Conservation (phyloP, 1,140 invertebrate genomes). For the Dolichoris vasculosae region DNA sequence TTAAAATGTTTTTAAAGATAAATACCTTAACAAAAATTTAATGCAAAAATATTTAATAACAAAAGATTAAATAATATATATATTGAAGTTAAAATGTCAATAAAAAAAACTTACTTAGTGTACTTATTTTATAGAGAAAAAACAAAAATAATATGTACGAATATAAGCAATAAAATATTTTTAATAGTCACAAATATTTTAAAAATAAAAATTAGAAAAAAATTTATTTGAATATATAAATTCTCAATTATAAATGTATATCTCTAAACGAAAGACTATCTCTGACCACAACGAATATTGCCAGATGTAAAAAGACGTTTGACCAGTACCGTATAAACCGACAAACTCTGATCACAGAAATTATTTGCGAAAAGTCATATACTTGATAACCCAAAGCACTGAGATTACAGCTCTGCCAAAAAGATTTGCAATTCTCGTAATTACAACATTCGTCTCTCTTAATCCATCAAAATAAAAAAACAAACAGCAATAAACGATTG, state of each 20-base stretch:
- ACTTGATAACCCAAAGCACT: constrained; percentile 44
- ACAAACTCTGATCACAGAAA: constrained; percentile 40
- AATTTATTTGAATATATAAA: not conserved
- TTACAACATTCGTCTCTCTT: constrained; percentile 11
- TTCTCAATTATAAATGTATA: not conserved
- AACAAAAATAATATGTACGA: not conserved
- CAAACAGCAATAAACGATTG: not conserved
- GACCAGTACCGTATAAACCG: constrained; percentile 12
- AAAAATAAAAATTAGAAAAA: not conserved
- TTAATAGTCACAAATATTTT: not conserved
- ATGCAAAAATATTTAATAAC: no score
- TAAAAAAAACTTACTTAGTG: no score
- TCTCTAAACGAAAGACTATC: not conserved
- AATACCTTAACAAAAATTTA: no score
- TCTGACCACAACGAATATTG: not conserved
- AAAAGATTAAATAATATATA: no score
- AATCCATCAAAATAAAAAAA: constrained; percentile 2
- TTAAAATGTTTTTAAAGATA: not conserved
- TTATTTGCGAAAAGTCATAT: constrained; percentile 40
- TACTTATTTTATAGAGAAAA: not conserved
- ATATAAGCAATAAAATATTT: no score
- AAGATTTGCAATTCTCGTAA: constrained; percentile 26
- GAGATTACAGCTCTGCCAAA: constrained; percentile 36
- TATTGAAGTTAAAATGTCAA: not conserved
- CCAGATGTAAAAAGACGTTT: constrained; percentile 24